phyloP scores from a whole-genome alignment of 35 echinoderm and acorn worm genomes.

The Strongylocentrotus purpuratus region DNA sequence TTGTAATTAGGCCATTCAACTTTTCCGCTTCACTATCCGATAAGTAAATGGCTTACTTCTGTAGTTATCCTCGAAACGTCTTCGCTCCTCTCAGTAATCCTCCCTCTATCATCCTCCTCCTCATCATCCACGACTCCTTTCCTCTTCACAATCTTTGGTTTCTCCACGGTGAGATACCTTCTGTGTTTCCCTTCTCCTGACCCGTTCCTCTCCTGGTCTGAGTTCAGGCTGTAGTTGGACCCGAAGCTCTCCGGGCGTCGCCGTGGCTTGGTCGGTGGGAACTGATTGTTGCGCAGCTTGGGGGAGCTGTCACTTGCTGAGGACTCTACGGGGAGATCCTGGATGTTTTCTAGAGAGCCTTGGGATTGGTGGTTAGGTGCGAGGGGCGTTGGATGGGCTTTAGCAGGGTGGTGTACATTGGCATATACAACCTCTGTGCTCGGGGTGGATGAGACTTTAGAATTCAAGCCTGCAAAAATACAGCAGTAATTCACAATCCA shows the following conservation, averaged over 20 bases:
- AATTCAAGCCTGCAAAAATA: not conserved
- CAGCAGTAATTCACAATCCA: not conserved
- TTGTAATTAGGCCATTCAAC: too few species aligned
- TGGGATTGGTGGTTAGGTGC: conserved; percentile 21
- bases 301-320: conserved; percentile 19
- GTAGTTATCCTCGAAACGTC: not conserved
- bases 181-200: not conserved
- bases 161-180: not conserved
- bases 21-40: too few species aligned
- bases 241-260: conserved; percentile 88
- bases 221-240: conserved; percentile 74
- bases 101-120: not conserved
- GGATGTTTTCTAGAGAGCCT: conserved; percentile 21
- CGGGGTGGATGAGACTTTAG: not conserved
- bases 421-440: conserved; percentile 48
- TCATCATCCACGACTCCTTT: not conserved
- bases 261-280: conserved; percentile 69
- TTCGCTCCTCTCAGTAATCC: not conserved
- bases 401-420: conserved; percentile 35
- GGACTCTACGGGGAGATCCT: conserved; percentile 22
- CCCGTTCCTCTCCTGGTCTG: conserved; percentile 39
- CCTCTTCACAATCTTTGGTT: not conserved
- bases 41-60: not conserved
- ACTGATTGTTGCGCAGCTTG: conserved; percentile 47
- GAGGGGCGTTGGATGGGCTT: not conserved